These are phyloP conservation scores for Oscheius myriophilus DNA, from an alignment of 2,888 invertebrate genomes.

Conservation along the genomic window DNA sequence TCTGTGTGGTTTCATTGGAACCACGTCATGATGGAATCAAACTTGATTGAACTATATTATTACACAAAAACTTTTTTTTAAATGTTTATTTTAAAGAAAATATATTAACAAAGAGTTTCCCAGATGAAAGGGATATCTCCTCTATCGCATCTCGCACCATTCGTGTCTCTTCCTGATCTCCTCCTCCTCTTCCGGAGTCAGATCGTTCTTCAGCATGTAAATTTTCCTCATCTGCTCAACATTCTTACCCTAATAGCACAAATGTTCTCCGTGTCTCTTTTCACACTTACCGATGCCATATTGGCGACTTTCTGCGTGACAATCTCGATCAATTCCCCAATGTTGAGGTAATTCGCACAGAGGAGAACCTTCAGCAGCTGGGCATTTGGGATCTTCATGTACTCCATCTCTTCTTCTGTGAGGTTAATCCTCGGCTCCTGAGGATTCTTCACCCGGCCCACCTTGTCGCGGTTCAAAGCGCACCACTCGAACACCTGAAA, in stretches of 20 bases:
- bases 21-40: no score
- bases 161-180: constrained; percentile 3
- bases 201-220: constrained; percentile 13
- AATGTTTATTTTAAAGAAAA: no score
- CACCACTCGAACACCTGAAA: constrained; percentile 13
- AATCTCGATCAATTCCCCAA: constrained; percentile 13
- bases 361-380: constrained; percentile 1
- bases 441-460: neutral
- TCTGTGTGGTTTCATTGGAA: no score
- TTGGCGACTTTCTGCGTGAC: constrained; percentile 17
- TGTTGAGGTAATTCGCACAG: constrained; percentile 8
- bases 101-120: no score
- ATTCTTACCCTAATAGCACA: constrained; percentile 1
- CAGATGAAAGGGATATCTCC: no score
- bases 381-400: constrained; percentile 4
- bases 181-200: constrained; percentile 11
- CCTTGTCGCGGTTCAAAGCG: constrained; percentile 8
- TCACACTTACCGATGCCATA: constrained; percentile 5
- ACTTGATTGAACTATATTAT: no score
- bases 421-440: constrained; percentile 1
- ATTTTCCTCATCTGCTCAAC: neutral
- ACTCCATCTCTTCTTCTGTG: constrained; percentile 4
- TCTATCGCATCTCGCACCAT: neutral
- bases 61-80: no score
- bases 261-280: no score